Evolutionary conservation across 1,140 invertebrate species (phyloP), one percentile per base, ranked within the genome.

Genomic region (Dendroctonus valens): DNA sequence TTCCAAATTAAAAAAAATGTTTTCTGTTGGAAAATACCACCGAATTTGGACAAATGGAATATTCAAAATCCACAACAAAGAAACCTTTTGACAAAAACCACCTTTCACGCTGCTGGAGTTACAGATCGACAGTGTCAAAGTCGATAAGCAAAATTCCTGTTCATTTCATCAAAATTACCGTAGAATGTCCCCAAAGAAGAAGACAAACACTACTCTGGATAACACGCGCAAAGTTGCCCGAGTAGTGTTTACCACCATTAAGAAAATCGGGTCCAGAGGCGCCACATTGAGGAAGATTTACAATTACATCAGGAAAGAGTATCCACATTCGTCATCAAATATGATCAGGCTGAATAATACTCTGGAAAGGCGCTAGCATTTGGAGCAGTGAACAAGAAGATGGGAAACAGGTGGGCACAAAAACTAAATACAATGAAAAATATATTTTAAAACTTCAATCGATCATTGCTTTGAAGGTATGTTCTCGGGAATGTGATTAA

Each of bases 231-330:
- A 46, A 41, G 64, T 67, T 15, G 68, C 70, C 3, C 44, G 61
- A 41, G 42, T 70, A 15, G 65, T 72, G 11, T 55, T 70, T 15
- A 54, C 65, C 12, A 69, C 70, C n/a, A 58, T 72, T 8, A 72
- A 59, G 41, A 65, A 72, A 58, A 55, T 72, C 9, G 69, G 69
- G 15, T 61, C 59, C 26, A 61, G 60, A 40, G 68, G 68, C 15
- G 61, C 61, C 39, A 67, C 70, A 7, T 52, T 72, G 39, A 70
- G 67, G 62, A 69, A 68, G 41, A 70, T 72, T 14, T 57, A 65
- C 12, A 48, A 67, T 8, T 72, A 72, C 44, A 67, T 72, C 37
- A 68, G 51, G 12, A 53, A 61, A 15, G 59, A 59, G 9, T 72
- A 70, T 50, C 70, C 70, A n/a, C 50, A 68, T 42, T 61, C 60